These are phyloP conservation scores for Pegea sp. DNA, from an alignment of 23 tunicate species.

Conservation along the genomic window DNA sequence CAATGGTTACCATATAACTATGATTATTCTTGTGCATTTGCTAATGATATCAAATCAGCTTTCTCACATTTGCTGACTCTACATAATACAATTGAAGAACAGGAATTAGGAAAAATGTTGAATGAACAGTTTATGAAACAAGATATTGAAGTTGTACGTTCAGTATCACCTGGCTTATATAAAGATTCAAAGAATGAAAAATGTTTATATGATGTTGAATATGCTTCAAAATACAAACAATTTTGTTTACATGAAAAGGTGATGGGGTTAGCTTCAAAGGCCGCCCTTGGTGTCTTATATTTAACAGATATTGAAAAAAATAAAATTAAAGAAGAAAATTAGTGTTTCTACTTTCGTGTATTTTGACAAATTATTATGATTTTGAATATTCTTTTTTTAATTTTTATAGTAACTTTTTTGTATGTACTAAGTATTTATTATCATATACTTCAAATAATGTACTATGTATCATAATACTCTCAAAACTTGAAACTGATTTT, in stretches of 20 bases:
- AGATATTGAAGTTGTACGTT: slow-evolving; percentile 31
- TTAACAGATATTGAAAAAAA: slow-evolving; percentile 40
- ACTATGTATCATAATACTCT: too few relatives aligned
- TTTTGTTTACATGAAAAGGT: slow-evolving; percentile 24
- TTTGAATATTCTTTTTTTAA: too few relatives aligned
- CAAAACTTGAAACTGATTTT: too few relatives aligned
- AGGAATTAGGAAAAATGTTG: slow-evolving; percentile 9
- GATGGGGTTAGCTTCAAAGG: slow-evolving; percentile 33
- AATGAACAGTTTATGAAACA: slow-evolving; percentile 25
- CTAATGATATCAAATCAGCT: slow-evolving; percentile 1
- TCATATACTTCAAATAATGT: too few relatives aligned
- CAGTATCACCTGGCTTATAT: slow-evolving; percentile 40
- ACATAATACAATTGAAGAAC: background rate
- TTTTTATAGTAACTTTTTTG: too few relatives aligned
- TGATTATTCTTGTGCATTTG: slow-evolving; percentile 25
- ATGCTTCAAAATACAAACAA: slow-evolving; percentile 5
- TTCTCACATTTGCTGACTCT: slow-evolving; percentile 1
- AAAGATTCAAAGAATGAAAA: slow-evolving; percentile 1
- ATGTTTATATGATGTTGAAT: slow-evolving; percentile 11
- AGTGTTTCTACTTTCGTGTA: too few relatives aligned
- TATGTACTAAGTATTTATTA: too few relatives aligned
- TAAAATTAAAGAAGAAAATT: slow-evolving; percentile 6
- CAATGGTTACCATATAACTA: slow-evolving; percentile 43
- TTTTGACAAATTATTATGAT: too few relatives aligned
- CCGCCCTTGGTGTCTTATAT: slow-evolving; percentile 66